A percentile compares a stretch with the other conserved stretches of the same genome.
Evolutionary conservation across 2,888 invertebrate species (phyloP).

Genomic region (Euproctis similis): DNA sequence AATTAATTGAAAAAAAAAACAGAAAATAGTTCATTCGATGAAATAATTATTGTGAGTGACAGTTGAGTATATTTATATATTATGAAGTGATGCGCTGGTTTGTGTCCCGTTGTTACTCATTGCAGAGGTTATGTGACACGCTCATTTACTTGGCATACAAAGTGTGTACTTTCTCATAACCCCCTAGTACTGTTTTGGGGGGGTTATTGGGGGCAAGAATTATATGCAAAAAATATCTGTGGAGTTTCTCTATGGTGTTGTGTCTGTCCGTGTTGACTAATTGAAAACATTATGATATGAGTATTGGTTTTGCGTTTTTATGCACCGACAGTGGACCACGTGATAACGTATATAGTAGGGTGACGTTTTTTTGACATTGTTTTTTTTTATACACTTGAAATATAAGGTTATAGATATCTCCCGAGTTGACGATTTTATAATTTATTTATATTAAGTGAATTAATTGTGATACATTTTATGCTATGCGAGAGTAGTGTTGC

Average conservation of each 20-base stretch:
- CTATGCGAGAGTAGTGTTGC: conserved; percentile 49
- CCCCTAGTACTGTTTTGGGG: too few relatives aligned
- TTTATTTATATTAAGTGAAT: conserved; percentile 73
- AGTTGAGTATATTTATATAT: conserved; percentile 47
- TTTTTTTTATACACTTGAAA: conserved; percentile 64
- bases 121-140: conserved; percentile 37
- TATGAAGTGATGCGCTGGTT: conserved; percentile 34
- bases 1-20: too few relatives aligned
- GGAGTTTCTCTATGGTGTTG: too few relatives aligned
- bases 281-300: conserved; percentile 49
- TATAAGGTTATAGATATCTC: conserved; percentile 57
- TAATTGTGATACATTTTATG: conserved; percentile 68
- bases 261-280: conserved; percentile 57
- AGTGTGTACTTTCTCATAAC: conserved; percentile 70
- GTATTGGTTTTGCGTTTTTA: conserved; percentile 62
- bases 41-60: conserved; percentile 31
- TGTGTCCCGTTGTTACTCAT: conserved; percentile 44
- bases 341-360: conserved; percentile 69
- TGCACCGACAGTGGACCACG: conserved; percentile 69
- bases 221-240: too few relatives aligned
- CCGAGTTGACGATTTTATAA: conserved; percentile 70
- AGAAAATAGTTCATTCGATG: too few relatives aligned
- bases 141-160: conserved; percentile 52
- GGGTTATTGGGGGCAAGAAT: too few relatives aligned
- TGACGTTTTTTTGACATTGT: conserved; percentile 69